phyloP scores from a whole-genome alignment of 2,113 vertebrate genomes.

The Melanerpes formicivorus region DNA sequence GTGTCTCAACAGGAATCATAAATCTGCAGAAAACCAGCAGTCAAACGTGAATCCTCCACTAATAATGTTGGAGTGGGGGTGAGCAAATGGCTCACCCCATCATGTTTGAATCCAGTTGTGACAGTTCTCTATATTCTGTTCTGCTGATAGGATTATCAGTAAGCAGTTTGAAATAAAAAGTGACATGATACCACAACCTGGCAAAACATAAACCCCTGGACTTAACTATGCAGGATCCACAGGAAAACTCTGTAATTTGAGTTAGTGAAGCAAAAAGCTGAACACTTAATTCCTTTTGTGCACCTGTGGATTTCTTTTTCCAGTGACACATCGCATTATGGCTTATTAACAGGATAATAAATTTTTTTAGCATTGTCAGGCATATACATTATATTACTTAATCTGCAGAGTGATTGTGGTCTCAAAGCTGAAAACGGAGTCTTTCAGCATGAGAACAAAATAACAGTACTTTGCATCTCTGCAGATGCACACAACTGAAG shows the following conservation, averaged over 20 bases:
- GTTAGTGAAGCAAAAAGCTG: neutral
- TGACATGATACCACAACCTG: neutral
- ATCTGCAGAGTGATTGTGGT: neutral
- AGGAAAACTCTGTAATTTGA: neutral
- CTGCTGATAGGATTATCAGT: neutral
- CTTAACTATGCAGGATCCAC: neutral
- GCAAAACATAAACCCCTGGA: neutral
- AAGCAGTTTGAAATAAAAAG: neutral
- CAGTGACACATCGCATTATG: fast-evolving
- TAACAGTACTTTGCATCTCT: neutral
- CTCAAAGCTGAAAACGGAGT: neutral
- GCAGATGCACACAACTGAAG: neutral
- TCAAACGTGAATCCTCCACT: neutral
- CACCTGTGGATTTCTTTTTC: neutral
- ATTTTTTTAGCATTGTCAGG: neutral
- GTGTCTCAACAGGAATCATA: neutral
- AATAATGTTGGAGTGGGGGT: neutral
- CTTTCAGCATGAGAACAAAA: neutral
- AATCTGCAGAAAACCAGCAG: conserved; percentile 20
- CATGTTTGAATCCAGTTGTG: neutral
- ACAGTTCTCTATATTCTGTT: neutral
- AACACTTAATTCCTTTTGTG: neutral
- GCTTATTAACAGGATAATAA: neutral
- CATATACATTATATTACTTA: neutral
- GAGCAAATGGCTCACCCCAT: neutral